phyloP scores from a whole-genome alignment of 2,113 vertebrate species.

The Mobula hypostoma region DNA sequence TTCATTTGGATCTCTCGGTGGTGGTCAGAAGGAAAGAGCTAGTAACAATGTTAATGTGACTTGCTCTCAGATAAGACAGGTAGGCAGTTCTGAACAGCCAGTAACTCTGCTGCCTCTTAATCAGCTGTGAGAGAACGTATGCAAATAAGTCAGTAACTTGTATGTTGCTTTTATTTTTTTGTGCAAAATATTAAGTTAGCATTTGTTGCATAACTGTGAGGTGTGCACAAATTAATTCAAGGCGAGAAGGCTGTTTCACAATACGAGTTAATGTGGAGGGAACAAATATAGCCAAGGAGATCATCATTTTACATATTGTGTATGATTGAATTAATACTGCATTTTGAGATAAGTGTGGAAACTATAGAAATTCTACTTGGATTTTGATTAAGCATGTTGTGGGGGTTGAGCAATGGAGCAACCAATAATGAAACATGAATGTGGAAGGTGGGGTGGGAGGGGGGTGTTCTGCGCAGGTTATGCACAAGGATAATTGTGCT shows the following conservation, averaged over 20 bases:
- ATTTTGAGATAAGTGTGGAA: conserved; percentile 4
- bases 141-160: not conserved
- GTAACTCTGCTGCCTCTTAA: not conserved
- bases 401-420: not conserved
- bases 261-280: not conserved
- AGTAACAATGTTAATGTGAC: too few species aligned
- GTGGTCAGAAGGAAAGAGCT: too few species aligned
- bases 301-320: not conserved
- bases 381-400: not conserved
- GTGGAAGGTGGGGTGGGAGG: not conserved
- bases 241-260: not conserved
- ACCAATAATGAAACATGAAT: not conserved
- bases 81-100: not conserved
- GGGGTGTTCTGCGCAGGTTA: too few species aligned
- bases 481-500: too few species aligned
- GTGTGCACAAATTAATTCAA: not conserved
- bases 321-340: not conserved
- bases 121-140: not conserved
- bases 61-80: not conserved
- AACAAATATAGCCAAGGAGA: not conserved
- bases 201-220: not conserved
- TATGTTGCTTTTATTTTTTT: not conserved
- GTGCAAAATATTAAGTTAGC: not conserved
- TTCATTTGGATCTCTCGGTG: not conserved
- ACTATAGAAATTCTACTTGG: not conserved